Base-by-base conservation (phyloP, 2,797 vertebrate species). In the Scarus forsteni region DNA sequence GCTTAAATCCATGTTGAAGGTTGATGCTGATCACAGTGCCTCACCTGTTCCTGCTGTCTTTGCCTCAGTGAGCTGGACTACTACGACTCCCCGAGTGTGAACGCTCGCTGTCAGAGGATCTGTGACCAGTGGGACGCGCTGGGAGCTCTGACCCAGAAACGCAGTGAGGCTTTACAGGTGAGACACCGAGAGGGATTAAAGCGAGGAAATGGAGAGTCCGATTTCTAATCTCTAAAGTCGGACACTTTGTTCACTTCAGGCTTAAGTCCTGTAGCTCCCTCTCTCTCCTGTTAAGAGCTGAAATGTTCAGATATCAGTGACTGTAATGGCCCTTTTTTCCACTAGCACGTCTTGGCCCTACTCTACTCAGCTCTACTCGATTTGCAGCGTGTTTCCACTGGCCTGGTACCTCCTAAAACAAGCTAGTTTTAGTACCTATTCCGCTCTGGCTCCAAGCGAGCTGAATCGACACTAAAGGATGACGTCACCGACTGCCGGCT, bases 91-190 rank as follows among this genome's bases (percentile, higher is more conserved):
- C 97, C 97, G 68, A 99, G 95, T 85, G 97, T 99, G 79, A 99
- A 99, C 55, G 95, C 95, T 86, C 96, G 97, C 87, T 99, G 97
- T 92, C 98, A 99, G 93, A 94, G 93, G 89, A 99, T 99, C 88
- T 99, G 98, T 87, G 98, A 99, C 89, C 96, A 99, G 85, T 99
- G 98, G 98, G 98, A 99, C 84, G 86, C 94, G 10, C 94, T 99
- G 75, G 98, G 98, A 75, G 94, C 88, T 58, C 84, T 99, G 77
- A 97, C 96, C 79, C 96, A 98, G 92, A 98, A 98, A 92, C 96
- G 98, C 66, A 97, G 94, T 70, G 98, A 99, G 87, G 96, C 97
- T 67, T 84, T 99, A 87, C 97, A 99, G 96, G 97, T 99, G 86
- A 19, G 7, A 40, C 46, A 34, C 56, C 39, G 59, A 12, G 49